Base-by-base conservation (phyloP, 2,888 invertebrate genomes). In the Beris chalybata region DNA sequence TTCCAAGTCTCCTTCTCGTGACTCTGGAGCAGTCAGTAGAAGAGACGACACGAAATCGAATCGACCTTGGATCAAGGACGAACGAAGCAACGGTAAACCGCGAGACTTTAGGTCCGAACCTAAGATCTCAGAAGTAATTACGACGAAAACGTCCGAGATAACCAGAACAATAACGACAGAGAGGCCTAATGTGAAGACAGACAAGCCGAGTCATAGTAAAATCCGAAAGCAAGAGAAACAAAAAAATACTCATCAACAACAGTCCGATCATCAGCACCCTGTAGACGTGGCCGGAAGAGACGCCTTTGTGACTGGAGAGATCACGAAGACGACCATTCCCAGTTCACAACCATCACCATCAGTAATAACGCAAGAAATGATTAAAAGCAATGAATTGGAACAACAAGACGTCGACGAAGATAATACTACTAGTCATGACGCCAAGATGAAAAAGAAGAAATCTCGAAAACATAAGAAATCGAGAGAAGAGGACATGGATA, bases 361-460 rank as follows among this genome's bases (percentile, higher is more conserved):
- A 73, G 1, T 5, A 6, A 81, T 79, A 58, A 81, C 79, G 73
- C 67, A 57, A 31, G 79, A 79, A 72, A 65, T 73, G 2, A 9
- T n/a, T 44, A n/a, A 12, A 67, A 65, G 72, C 4, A 75, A 76
- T 67, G 77, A 79, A 67, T 22, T 22, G 22, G 79, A 81, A 63
- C 77, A 77, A 65, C 79, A 74, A 67, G 77, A 78, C 65, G 70
- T 79, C 5, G 76, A 77, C 71, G 77, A 78, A 69, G 6, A 2
- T 9, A 9, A 38, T 3, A 1, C 9, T 38, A 5, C 38, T 38
- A 44, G 11, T 22, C 54, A 47, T 61, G 69, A 71, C 12, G 74
- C 75, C 67, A 67, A 67, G 47, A 68, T 70, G 53, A 77, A 77
- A 74, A 78, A 75, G 66, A 78, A 77, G 73, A 66, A 70, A 5